Evolutionary conservation across 2,888 invertebrate species (phyloP), one percentile per base, ranked within the genome.

Genomic region (Noctua pronuba): DNA sequence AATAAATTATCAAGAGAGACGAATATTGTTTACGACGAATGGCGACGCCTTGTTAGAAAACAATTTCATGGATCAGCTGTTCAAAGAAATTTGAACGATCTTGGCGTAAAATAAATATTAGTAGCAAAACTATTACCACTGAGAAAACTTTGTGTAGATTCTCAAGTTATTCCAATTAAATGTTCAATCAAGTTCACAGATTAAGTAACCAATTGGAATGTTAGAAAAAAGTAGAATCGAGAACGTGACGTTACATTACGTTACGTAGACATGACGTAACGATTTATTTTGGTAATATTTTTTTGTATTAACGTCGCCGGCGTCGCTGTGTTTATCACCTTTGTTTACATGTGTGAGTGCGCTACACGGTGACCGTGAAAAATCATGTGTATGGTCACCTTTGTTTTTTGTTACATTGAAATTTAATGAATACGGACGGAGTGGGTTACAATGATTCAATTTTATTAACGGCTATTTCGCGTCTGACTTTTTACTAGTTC

Each of bases 311-410:
- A 75, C 60, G 66, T 70, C 24, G n/a, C 76, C 69, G 75, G 73
- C 72, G 75, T 13, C 31, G 31, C 70, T 46, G 55, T 75, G 66
- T 87, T 77, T 75, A 79, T 77, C 60, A 64, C 58, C 55, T 77
- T 74, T 71, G n/a, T 75, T 52, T 31, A 35, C 44, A 35, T 67
- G 76, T 76, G 75, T 75, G 74, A 71, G 77, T 79, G 80, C 74
- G 78, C 66, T 58, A 35, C 44, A 69, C 69, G 74, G 66, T 86
- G 87, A 86, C 88, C 88, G 75, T 88, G 87, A 87, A 82, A 88
- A 84, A 74, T 87, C 76, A 84, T 83, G 70, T 79, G 84, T 79
- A 75, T 78, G 73, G 68, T 72, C 69, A 77, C 79, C 79, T 80
- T 73, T 79, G 66, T 81, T 82, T 79, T 85, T 77, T 83, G 79